phyloP scores from a whole-genome alignment of 23 tunicate genomes.

The Ciona savignyi region DNA sequence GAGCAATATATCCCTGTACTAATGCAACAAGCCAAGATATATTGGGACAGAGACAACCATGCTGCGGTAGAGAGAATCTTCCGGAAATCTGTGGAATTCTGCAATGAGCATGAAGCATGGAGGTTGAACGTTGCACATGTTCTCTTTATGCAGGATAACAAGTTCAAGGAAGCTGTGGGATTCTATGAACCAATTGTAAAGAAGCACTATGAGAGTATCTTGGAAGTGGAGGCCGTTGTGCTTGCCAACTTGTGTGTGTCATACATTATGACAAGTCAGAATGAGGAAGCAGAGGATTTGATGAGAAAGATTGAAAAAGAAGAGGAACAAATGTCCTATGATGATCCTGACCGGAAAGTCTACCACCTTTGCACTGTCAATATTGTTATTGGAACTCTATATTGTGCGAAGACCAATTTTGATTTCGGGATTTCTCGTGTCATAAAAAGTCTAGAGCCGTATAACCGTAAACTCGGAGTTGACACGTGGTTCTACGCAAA shows the following conservation, averaged over 20 bases:
- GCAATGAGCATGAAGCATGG: slow-evolving; percentile 96
- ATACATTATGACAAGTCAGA: slow-evolving; percentile 98
- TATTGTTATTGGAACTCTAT: slow-evolving; percentile 91
- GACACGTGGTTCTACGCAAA: slow-evolving; percentile 99
- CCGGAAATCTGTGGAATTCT: slow-evolving; percentile 95
- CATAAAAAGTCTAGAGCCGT: slow-evolving; percentile 95
- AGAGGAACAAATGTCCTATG: slow-evolving; percentile 96
- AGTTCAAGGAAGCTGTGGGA: slow-evolving; percentile 96
- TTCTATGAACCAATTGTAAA: slow-evolving; percentile 98
- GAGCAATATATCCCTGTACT: slow-evolving; percentile 93
- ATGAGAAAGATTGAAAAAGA: slow-evolving; percentile 99
- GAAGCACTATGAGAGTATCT: slow-evolving; percentile 80
- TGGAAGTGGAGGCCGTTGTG: slow-evolving; percentile 98
- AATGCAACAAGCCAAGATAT: slow-evolving; percentile 99
- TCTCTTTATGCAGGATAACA: slow-evolving; percentile 98
- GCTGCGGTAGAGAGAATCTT: slow-evolving; percentile 88
- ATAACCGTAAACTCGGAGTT: slow-evolving; percentile 93
- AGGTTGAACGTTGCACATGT: slow-evolving; percentile 97
- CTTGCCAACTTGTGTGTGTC: slow-evolving; percentile 97
- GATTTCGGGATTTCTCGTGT: slow-evolving; percentile 94
- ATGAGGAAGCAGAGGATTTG: slow-evolving; percentile 98
- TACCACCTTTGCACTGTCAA: slow-evolving; percentile 97
- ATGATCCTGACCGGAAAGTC: slow-evolving; percentile 88
- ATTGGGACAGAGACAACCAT: slow-evolving; percentile 96
- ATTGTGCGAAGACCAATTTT: slow-evolving; percentile 88